Evolutionary conservation across 2,888 invertebrate genomes (phyloP), one percentile per base, ranked within the genome.

Genomic region (Trissoscelio sp.): DNA sequence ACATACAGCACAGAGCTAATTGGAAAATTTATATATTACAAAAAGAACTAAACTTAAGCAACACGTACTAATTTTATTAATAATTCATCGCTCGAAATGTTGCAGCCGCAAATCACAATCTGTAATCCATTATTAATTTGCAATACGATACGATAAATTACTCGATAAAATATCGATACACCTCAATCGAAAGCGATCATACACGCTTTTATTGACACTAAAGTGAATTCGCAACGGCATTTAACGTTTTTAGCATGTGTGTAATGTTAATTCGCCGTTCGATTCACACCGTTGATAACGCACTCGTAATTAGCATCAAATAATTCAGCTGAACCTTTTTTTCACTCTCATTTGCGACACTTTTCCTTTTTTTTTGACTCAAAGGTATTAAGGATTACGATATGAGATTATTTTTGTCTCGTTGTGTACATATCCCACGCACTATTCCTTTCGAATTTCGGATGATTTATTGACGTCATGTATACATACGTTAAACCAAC

Each of bases 11-110:
- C 20, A 11, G 18, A 22, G n/a, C 62, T 62, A 62, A 62, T 62
- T 62, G 34, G 46, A 62, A 62, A 62, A 62, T 62, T n/a, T n/a
- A n/a, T 31, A 34, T n/a, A 34, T 34, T 31, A 46, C 34, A 62
- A 62, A 62, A 34, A 62, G 34, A 18, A 14, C 9, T 24, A 18
- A 22, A 24, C 24, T 44, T 16, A 20, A 46, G 9, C 31, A 16
- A 7, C 46, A 18, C 46, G 3, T 34, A 20, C 20, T 46, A 46
- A 62, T 46, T 46, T 46, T 3, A 62, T 62, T 34, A 46, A 62
- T 62, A 48, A 62, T 62, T 62, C 34, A 62, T 48, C 34, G 31
- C 28, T 44, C 16, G 62, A 34, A 34, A 62, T 24, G 14, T 28
- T 12, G 34, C 9, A 34, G 12, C 16, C 18, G 46, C 62, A 46